Percentiles rank a stretch among this genome's conserved stretches.
Evolutionary conservation across 2,113 vertebrate species (phyloP).

Genomic region (Corythoichthys haematopterus): DNA sequence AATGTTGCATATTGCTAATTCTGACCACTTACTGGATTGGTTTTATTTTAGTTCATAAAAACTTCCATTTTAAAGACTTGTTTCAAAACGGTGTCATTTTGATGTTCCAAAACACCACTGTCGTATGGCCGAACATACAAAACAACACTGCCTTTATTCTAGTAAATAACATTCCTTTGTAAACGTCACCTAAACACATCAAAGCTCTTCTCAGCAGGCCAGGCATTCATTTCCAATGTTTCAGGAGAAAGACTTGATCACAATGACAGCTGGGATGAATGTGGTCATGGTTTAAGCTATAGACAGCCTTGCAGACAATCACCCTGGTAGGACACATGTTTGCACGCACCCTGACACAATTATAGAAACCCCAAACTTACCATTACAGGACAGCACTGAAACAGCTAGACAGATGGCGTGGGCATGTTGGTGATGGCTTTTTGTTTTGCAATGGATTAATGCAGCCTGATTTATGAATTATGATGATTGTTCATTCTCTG

Average conservation of each 20-base stretch:
- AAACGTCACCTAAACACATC: background rate
- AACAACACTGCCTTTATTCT: background rate
- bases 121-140: background rate
- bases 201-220: background rate
- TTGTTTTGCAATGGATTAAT: constrained; percentile 13
- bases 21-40: too few species aligned
- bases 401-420: background rate
- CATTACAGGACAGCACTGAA: background rate
- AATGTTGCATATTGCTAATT: too few species aligned
- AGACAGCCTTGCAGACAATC: constrained; percentile 13
- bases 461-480: constrained; percentile 20
- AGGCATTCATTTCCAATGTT: constrained; percentile 17
- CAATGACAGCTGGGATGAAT: constrained; percentile 36
- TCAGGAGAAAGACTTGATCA: constrained; percentile 23
- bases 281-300: constrained; percentile 26
- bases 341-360: constrained; percentile 6
- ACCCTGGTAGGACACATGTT: background rate
- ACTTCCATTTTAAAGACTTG: too few species aligned
- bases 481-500: constrained; percentile 20
- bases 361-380: background rate
- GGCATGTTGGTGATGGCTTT: constrained; percentile 22
- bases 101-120: background rate
- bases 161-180: background rate
- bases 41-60: too few species aligned
- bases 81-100: too few species aligned